Evolutionary conservation across 2,888 invertebrate species (phyloP), one percentile per base, ranked within the genome.

Genomic region (Clunio marinus): DNA sequence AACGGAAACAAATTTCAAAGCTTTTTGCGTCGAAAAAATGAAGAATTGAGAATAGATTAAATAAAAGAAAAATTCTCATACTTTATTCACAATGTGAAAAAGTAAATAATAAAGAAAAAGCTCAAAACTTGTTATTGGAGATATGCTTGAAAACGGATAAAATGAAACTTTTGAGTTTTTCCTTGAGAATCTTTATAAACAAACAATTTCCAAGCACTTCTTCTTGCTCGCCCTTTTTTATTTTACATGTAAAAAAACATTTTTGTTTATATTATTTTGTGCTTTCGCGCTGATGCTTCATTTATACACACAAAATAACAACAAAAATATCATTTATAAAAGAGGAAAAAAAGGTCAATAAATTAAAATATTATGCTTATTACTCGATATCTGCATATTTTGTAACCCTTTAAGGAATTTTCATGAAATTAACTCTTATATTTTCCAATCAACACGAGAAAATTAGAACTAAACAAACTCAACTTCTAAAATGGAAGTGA

Each of bases 1-100:
- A 15, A 51, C 7, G 51, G 51, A 51, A 32, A 22, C 51, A 22
- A 8, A 10, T n/a, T 13, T 28, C n/a, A 51, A 22, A 66, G 55
- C 55, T 66, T 66, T 66, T 66, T 66, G 66, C 66, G 66, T 66
- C 66, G 66, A 66, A 66, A 66, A 20, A 27, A 51, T 28, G n/a
- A n/a, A n/a, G n/a, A n/a, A n/a, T n/a, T n/a, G n/a, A n/a, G n/a
- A n/a, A n/a, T n/a, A n/a, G n/a, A n/a, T n/a, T n/a, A n/a, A n/a
- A n/a, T n/a, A n/a, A n/a, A n/a, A n/a, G n/a, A n/a, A n/a, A n/a
- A n/a, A n/a, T n/a, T n/a, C n/a, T n/a, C n/a, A n/a, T n/a, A n/a
- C n/a, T n/a, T n/a, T n/a, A n/a, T n/a, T n/a, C n/a, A n/a, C n/a
- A n/a, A n/a, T n/a, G n/a, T n/a, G n/a, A n/a, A n/a, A n/a, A n/a